Conservation (phyloP, 1,140 invertebrate genomes). For the Acromyrmex heyeri region DNA sequence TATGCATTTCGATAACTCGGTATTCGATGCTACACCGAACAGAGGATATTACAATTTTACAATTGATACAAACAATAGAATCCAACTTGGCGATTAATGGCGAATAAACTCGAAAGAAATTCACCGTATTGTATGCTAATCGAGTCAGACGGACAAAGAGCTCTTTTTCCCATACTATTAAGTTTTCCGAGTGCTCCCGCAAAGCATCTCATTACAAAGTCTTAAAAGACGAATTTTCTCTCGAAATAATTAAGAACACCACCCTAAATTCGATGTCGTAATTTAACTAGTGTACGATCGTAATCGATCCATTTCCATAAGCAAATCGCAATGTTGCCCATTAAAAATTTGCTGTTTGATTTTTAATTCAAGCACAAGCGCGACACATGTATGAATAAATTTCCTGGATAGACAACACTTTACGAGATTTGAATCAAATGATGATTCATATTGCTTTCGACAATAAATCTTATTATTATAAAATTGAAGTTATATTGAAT, state of each 20-base stretch:
- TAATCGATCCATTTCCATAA: conserved; percentile 2
- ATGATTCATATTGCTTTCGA: conserved; percentile 30
- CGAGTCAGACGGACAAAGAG: conserved; percentile 40
- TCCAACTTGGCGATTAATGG: conserved; percentile 48
- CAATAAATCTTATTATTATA: conserved; percentile 1
- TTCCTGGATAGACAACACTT: background rate
- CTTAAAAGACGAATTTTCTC: conserved; percentile 47
- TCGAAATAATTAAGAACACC: conserved; percentile 29
- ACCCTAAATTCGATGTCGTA: conserved; percentile 16
- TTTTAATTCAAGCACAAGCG: background rate
- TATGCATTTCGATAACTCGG: conserved; percentile 36
- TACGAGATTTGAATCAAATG: background rate
- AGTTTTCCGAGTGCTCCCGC: conserved; percentile 42
- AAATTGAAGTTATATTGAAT: background rate
- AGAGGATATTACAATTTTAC: conserved; percentile 24
- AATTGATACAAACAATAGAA: conserved; percentile 29
- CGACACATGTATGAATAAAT: conserved; percentile 51
- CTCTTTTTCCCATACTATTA: conserved; percentile 36
- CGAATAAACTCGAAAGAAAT: conserved; percentile 35
- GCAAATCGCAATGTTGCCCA: background rate
- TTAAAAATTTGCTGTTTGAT: conserved; percentile 41
- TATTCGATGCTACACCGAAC: background rate
- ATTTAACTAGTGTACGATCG: conserved; percentile 26
- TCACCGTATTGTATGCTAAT: conserved; percentile 21
- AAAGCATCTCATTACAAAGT: conserved; percentile 43